Percentiles rank a stretch among this genome's conserved stretches.
phyloP scores from a whole-genome alignment of 1,140 invertebrate species.

The Atta cephalotes region DNA sequence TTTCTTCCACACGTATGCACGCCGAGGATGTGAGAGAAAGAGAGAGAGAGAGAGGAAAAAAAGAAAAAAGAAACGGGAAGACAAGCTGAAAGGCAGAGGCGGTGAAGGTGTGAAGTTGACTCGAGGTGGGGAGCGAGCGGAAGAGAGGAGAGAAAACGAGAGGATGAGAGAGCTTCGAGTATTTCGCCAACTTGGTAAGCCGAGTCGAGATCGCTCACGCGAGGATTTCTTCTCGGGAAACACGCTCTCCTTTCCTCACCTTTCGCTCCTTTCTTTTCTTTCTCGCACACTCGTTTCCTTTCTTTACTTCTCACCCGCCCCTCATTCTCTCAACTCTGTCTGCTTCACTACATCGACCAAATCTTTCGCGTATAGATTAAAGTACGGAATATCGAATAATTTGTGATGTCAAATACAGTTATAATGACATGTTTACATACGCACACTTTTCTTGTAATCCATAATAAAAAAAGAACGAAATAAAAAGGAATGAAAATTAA shows the following conservation, averaged over 20 bases:
- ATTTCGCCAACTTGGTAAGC: constrained; percentile 82
- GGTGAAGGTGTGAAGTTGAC: constrained; percentile 64
- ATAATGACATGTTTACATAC: constrained; percentile 30
- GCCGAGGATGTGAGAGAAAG: constrained; percentile 49
- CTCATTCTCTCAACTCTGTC: not conserved
- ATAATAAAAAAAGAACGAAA: not conserved
- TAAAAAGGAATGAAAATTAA: not conserved
- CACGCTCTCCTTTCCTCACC: constrained; percentile 46
- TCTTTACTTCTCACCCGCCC: not conserved
- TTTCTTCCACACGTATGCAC: constrained; percentile 70
- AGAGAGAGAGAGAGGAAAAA: not conserved
- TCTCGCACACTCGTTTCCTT: not conserved
- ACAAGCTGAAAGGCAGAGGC: constrained; percentile 40
- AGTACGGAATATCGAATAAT: constrained; percentile 53
- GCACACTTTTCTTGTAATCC: not conserved
- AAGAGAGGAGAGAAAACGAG: constrained; percentile 56
- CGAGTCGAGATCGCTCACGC: constrained; percentile 78
- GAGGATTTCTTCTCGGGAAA: constrained; percentile 76
- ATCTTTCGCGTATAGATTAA: constrained; percentile 77
- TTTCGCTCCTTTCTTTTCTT: constrained; percentile 26
- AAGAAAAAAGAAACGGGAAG: constrained; percentile 20
- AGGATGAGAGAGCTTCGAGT: constrained; percentile 75
- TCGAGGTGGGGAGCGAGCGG: constrained; percentile 52
- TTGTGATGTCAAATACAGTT: constrained; percentile 25
- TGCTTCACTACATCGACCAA: constrained; percentile 63